Percentiles rank a stretch among this genome's conserved stretches.
Conservation (phyloP, 2,888 invertebrate species). For the Harpagoxenus sublaevis region DNA sequence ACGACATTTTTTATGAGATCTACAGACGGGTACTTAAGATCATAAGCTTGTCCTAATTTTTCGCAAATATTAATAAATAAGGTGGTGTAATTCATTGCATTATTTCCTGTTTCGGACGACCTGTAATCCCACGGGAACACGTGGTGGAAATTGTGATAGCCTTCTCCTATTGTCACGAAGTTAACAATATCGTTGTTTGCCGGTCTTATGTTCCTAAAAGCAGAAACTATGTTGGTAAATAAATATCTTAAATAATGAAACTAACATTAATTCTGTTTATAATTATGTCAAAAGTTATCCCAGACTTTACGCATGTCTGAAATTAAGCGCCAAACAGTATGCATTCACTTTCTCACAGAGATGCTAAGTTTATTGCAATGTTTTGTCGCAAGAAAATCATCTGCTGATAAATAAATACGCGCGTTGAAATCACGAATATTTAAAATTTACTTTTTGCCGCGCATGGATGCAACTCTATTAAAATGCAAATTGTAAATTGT, state of each 20-base stretch:
- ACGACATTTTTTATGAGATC: conserved; percentile 87
- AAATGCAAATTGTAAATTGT: neutral
- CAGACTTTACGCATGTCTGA: no score
- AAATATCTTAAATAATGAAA: neutral
- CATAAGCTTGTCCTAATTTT: conserved; percentile 93
- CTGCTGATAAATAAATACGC: neutral
- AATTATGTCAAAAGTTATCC: neutral
- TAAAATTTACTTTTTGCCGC: neutral
- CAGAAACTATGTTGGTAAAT: neutral
- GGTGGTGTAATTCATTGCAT: conserved; percentile 91
- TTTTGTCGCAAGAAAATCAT: neutral
- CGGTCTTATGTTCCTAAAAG: conserved; percentile 89
- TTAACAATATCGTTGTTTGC: conserved; percentile 91
- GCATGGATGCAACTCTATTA: neutral
- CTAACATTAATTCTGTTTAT: neutral
- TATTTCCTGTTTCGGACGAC: conserved; percentile 87
- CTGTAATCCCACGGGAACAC: conserved; percentile 89
- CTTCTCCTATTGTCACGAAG: conserved; percentile 92
- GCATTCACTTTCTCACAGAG: neutral
- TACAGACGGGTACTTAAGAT: conserved; percentile 89
- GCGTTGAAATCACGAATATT: neutral
- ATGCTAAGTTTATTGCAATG: neutral
- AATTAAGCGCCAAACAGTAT: neutral
- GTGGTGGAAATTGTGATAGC: conserved; percentile 94
- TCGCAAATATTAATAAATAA: conserved; percentile 93